Evolutionary conservation across 1,140 invertebrate species (phyloP).

Genomic region (Aporrectodea caliginosa): DNA sequence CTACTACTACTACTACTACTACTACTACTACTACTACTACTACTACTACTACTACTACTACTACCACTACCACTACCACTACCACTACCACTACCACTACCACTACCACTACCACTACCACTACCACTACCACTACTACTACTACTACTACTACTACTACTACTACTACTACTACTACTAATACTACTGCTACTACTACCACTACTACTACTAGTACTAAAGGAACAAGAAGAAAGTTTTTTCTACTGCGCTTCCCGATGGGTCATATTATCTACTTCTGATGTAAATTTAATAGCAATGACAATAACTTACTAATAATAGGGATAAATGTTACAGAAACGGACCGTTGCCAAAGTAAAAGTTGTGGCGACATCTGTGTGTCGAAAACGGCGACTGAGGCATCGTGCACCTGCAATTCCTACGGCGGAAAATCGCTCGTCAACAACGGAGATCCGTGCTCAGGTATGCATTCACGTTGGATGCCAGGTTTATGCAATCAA

Average conservation of each 20-base stretch:
- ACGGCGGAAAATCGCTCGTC: background rate
- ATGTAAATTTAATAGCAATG: too few species aligned
- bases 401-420: constrained; percentile 11
- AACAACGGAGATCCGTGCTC: too few species aligned
- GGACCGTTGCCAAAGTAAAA: background rate
- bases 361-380: constrained; percentile 10
- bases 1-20: constrained; percentile 1
- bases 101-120: background rate
- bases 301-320: too few species aligned
- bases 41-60: constrained; percentile 32
- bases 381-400: background rate
- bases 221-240: too few species aligned
- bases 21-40: constrained; percentile 25
- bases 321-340: too few species aligned
- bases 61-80: constrained; percentile 30
- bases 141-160: background rate
- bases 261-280: too few species aligned
- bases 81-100: constrained; percentile 25
- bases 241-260: too few species aligned
- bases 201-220: background rate
- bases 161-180: background rate
- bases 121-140: background rate
- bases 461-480: too few species aligned
- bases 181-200: background rate
- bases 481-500: too few species aligned